Evolutionary conservation across 1,140 invertebrate genomes (phyloP), one percentile per base, ranked within the genome.

Genomic region (Lysiphlebus fabarum): DNA sequence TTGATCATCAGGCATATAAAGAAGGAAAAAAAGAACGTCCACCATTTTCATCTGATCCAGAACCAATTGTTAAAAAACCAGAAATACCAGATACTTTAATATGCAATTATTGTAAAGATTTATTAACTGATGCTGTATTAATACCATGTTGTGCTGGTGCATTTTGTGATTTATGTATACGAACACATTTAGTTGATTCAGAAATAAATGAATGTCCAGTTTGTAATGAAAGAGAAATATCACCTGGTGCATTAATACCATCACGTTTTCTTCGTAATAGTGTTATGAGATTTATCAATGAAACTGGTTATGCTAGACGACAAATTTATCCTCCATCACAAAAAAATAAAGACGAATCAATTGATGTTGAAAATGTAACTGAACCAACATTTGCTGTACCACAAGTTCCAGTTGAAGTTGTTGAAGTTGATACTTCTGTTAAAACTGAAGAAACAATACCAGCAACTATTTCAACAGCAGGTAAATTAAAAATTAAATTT

Each of bases 111-210:
- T 99, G 96, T 77, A 87, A 92, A 53, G 93, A 97, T 78, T 77
- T 98, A n/a, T 83, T 98, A 54, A 89, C 88, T 0, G 96, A 99
- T 82, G 95, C 96, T 55, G 94, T 98, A 10, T 90, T 98, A 84
- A 95, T 96, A 74, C 93, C 93, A 2, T 99, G 96, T 72, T 99
- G 96, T 78, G 95, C 94, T 12, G 94, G 94, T 76, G 96, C 94
- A 33, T 98, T 96, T 80, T 99, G 96, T 81, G 96, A 98, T 82
- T 95, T 98, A 80, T 99, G 96, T 93, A 92, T 98, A 53, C 84
- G 94, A 57, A 90, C 87, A 58, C 87, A 87, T 54, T 77, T 98
- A 12, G 71, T 96, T 44, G 95, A 98, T 70, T 95, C 93, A 1
- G 95, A 97, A 69, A 91, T 96, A 58, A 91, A 95, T 65, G 89